Percentiles rank a stretch among this genome's conserved stretches.
Conservation (phyloP, 2,888 invertebrate genomes). For the Pristionchus maxplancki region DNA sequence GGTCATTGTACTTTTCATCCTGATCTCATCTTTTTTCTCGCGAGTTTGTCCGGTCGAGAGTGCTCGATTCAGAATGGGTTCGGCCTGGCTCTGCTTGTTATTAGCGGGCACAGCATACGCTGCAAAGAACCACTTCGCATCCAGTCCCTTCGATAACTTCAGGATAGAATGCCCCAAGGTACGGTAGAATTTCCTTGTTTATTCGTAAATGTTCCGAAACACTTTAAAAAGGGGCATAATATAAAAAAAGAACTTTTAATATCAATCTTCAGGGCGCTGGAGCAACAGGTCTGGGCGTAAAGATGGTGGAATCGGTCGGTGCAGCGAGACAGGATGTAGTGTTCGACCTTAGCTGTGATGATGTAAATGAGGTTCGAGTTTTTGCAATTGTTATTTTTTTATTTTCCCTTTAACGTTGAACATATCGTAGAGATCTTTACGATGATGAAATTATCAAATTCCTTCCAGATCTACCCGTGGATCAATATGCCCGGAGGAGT, state of each 20-base stretch:
- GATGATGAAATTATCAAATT: no score
- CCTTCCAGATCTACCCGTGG: constrained; percentile 73
- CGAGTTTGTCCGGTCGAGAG: not conserved
- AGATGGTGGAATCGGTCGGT: constrained; percentile 77
- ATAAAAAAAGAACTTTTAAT: not conserved
- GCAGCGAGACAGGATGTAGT: constrained; percentile 75
- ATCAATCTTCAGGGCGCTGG: constrained; percentile 11
- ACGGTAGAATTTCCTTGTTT: not conserved
- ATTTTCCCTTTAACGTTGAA: not conserved
- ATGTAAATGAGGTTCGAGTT: constrained; percentile 66
- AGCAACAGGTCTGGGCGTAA: constrained; percentile 65
- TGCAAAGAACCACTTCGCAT: constrained; percentile 69
- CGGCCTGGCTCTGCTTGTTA: constrained; percentile 44
- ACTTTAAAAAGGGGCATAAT: not conserved
- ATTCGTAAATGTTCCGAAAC: not conserved
- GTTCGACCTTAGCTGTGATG: constrained; percentile 74
- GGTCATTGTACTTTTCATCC: constrained; percentile 18
- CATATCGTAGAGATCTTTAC: no score
- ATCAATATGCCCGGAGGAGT: constrained; percentile 72
- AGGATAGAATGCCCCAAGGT: constrained; percentile 76
- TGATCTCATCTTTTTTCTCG: not conserved
- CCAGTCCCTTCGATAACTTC: constrained; percentile 76
- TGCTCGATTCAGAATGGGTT: constrained; percentile 10
- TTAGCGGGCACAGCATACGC: constrained; percentile 7
- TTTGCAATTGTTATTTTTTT: not conserved